phyloP scores from a whole-genome alignment of 2,888 invertebrate genomes.

The Idaea biselata region DNA sequence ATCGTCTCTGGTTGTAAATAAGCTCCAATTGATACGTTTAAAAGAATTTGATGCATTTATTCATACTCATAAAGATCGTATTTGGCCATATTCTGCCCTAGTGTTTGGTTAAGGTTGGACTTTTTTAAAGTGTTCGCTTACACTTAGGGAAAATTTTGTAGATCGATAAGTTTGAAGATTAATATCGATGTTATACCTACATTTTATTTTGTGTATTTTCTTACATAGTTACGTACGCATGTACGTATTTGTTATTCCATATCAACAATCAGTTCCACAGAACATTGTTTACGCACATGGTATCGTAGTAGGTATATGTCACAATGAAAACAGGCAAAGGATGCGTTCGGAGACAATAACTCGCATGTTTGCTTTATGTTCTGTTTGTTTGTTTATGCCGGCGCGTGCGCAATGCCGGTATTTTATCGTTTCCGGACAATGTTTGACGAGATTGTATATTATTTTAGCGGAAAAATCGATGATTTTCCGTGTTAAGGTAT shows the following conservation, averaged over 20 bases:
- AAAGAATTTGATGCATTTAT: too few relatives aligned
- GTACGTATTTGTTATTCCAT: neutral
- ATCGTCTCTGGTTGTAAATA: too few relatives aligned
- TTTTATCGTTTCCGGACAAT: conserved; percentile 49
- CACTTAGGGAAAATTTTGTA: too few relatives aligned
- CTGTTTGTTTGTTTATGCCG: conserved; percentile 49
- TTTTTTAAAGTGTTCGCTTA: too few relatives aligned
- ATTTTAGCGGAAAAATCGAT: neutral
- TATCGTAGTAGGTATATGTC: conserved; percentile 23
- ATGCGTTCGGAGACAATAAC: conserved; percentile 43
- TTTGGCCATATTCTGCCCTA: too few relatives aligned
- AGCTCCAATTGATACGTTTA: too few relatives aligned
- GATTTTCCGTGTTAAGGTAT: neutral
- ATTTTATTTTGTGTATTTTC: neutral
- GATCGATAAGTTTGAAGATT: too few relatives aligned
- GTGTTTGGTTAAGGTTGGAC: too few relatives aligned
- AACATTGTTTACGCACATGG: conserved; percentile 21
- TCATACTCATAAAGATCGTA: too few relatives aligned
- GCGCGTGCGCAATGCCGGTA: conserved; percentile 55
- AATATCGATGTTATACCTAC: neutral
- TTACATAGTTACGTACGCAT: neutral
- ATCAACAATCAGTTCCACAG: neutral
- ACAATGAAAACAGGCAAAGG: conserved; percentile 44
- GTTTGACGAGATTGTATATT: neutral
- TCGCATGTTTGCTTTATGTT: conserved; percentile 30